phyloP scores from a whole-genome alignment of 2,797 vertebrate genomes.

The Notolepis coatsorum region DNA sequence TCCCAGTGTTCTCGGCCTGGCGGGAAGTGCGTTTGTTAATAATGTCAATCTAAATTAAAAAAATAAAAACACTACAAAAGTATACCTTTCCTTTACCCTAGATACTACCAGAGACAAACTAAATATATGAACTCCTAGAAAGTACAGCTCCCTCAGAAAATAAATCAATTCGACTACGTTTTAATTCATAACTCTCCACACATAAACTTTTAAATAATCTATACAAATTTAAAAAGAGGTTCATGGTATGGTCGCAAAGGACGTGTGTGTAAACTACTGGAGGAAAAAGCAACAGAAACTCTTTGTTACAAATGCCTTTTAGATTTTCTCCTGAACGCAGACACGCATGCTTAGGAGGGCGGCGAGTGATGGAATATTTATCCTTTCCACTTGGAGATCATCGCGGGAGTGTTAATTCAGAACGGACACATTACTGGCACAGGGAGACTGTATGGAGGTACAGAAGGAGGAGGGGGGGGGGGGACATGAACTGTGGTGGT shows the following conservation, averaged over 20 bases:
- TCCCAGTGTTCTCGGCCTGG: slow-evolving; percentile 23
- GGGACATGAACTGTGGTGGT: slow-evolving; percentile 59
- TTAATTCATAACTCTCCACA: not conserved
- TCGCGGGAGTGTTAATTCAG: slow-evolving; percentile 50
- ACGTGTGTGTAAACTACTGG: slow-evolving; percentile 31
- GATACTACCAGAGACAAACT: slow-evolving; percentile 11
- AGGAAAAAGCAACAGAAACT: slow-evolving; percentile 10
- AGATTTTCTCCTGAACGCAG: slow-evolving; percentile 24
- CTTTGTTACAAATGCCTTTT: slow-evolving; percentile 21
- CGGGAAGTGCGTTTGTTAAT: slow-evolving; percentile 37
- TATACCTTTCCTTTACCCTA: slow-evolving; percentile 25
- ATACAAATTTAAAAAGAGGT: slow-evolving; percentile 20
- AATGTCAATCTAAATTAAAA: slow-evolving; percentile 22
- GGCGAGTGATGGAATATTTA: not conserved
- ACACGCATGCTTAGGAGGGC: slow-evolving; percentile 20
- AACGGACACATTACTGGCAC: slow-evolving; percentile 62
- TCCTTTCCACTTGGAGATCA: slow-evolving; percentile 38
- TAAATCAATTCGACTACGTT: not conserved
- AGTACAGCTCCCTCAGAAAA: slow-evolving; percentile 23
- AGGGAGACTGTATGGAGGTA: slow-evolving; percentile 50
- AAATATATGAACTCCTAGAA: slow-evolving; percentile 13
- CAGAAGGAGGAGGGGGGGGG: slow-evolving; percentile 53
- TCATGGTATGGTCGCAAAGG: slow-evolving; percentile 9
- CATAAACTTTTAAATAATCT: not conserved
- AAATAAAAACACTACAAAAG: slow-evolving; percentile 12